These are phyloP conservation scores for Drosophila nigromelanica DNA, from an alignment of 1,140 invertebrate species.

Conservation along the genomic window DNA sequence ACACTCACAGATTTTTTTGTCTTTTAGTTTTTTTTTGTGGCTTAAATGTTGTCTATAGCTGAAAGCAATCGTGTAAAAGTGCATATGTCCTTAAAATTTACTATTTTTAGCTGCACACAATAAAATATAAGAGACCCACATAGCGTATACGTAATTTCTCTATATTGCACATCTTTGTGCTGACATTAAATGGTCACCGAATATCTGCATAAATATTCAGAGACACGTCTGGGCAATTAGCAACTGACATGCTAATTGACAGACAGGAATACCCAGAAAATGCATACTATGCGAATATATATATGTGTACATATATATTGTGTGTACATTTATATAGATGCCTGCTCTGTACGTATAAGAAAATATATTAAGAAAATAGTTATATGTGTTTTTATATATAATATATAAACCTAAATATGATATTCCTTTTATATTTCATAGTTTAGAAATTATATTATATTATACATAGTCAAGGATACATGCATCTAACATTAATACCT, in stretches of 20 bases:
- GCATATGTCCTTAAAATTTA: not conserved
- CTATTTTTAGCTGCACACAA: not conserved
- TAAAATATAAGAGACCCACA: not conserved
- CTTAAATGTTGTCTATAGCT: conserved; percentile 15
- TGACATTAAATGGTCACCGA: not conserved
- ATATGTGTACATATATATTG: not conserved
- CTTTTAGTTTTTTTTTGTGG: not conserved
- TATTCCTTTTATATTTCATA: too few relatives aligned
- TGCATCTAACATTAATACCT: too few relatives aligned
- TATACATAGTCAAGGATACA: too few relatives aligned
- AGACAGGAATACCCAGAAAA: not conserved
- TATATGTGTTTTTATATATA: too few relatives aligned
- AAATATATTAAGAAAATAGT: too few relatives aligned
- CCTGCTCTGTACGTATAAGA: not conserved
- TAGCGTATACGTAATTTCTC: conserved; percentile 22
- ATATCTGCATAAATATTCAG: not conserved
- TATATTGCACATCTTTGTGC: not conserved
- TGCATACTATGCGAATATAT: not conserved
- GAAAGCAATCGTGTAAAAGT: conserved; percentile 3
- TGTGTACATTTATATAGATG: not conserved
- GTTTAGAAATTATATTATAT: too few relatives aligned
- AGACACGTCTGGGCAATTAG: conserved; percentile 21
- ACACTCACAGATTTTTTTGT: not conserved
- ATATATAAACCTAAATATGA: too few relatives aligned
- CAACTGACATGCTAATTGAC: conserved; percentile 8